Conservation (phyloP, 2,888 invertebrate species). For the Caenorhabditis macrosperma region DNA sequence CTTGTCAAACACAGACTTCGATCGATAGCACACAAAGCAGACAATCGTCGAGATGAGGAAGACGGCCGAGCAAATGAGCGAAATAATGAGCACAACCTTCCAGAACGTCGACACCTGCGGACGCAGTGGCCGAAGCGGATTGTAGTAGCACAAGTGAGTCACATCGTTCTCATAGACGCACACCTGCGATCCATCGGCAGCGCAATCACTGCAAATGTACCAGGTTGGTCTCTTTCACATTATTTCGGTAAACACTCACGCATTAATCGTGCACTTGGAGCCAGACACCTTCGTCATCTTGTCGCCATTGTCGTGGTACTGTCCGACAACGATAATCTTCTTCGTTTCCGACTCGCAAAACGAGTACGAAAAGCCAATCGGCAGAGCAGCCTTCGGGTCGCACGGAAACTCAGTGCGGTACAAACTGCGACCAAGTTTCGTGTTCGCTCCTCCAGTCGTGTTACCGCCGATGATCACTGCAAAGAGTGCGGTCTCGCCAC, state of each 20-base stretch:
- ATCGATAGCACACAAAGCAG: slow-evolving; percentile 50
- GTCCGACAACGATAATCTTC: slow-evolving; percentile 30
- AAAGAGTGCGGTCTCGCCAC: neutral
- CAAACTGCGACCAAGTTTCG: neutral
- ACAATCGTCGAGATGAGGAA: slow-evolving; percentile 35
- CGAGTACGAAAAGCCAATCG: neutral
- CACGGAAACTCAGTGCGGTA: slow-evolving; percentile 37
- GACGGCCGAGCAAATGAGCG: slow-evolving; percentile 17
- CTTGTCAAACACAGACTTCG: slow-evolving; percentile 52
- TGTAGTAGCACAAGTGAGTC: slow-evolving; percentile 29
- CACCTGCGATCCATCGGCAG: slow-evolving; percentile 11
- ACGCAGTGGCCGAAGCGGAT: slow-evolving; percentile 32
- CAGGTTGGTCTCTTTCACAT: neutral
- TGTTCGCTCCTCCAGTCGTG: neutral
- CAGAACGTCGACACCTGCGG: slow-evolving; percentile 9
- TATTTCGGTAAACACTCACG: slow-evolving; percentile 4
- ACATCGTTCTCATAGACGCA: slow-evolving; percentile 29
- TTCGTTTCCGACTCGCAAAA: slow-evolving; percentile 36
- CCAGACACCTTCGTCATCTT: slow-evolving; percentile 30
- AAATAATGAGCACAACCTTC: slow-evolving; percentile 34
- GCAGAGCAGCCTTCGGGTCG: slow-evolving; percentile 2
- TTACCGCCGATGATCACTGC: slow-evolving; percentile 15
- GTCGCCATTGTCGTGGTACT: slow-evolving; percentile 34
- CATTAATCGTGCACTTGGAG: slow-evolving; percentile 19
- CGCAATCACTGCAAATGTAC: slow-evolving; percentile 28